phyloP scores from a whole-genome alignment of 2,888 invertebrate genomes.

The Ornithoptera priamus region DNA sequence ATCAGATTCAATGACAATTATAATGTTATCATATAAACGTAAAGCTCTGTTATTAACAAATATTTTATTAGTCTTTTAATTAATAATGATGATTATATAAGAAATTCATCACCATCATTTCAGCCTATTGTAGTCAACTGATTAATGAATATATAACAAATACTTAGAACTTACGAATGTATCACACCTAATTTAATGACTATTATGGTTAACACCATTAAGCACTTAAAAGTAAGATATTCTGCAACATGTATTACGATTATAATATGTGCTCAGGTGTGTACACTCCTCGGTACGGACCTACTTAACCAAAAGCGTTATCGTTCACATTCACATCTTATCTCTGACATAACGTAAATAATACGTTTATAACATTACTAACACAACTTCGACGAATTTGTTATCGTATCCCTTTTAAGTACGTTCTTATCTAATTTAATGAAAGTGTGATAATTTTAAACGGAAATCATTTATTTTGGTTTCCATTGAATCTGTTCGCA shows the following conservation, averaged over 20 bases:
- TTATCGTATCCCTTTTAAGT: slow-evolving; percentile 15
- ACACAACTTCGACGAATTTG: slow-evolving; percentile 23
- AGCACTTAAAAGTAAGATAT: background rate
- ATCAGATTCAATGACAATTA: too few relatives aligned
- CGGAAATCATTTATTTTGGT: slow-evolving; percentile 2
- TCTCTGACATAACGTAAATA: slow-evolving; percentile 25
- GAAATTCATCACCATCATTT: too few relatives aligned
- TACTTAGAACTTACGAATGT: too few relatives aligned
- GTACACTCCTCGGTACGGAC: slow-evolving; percentile 13
- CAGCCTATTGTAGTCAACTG: too few relatives aligned
- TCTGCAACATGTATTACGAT: background rate
- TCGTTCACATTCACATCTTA: slow-evolving; percentile 22
- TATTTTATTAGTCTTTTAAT: too few relatives aligned
- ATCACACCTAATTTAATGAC: too few relatives aligned
- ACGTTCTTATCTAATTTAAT: slow-evolving; percentile 16
- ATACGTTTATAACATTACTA: slow-evolving; percentile 19
- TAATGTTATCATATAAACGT: too few relatives aligned
- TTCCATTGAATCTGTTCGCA: too few relatives aligned
- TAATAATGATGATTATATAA: too few relatives aligned
- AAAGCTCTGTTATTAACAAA: too few relatives aligned
- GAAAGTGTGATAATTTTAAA: slow-evolving; percentile 9
- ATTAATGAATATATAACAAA: too few relatives aligned
- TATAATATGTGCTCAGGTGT: slow-evolving; percentile 15
- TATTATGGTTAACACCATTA: background rate
- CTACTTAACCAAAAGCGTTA: slow-evolving; percentile 7